Evolutionary conservation across 2,113 vertebrate species (phyloP).

Genomic region (Brienomyrus brachyistius): DNA sequence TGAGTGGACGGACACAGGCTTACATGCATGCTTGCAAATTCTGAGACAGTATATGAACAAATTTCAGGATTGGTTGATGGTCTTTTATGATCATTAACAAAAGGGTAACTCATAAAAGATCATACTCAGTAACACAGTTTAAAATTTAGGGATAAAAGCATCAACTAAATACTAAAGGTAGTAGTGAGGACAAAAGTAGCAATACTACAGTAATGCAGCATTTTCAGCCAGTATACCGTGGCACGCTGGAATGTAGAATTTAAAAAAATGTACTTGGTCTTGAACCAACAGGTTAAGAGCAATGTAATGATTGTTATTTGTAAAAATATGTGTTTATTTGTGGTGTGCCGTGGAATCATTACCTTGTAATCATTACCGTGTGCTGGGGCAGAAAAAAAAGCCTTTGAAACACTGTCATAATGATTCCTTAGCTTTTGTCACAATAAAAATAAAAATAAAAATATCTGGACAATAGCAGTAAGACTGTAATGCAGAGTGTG

Average conservation of each 20-base stretch:
- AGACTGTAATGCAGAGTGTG: background rate
- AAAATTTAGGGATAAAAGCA: background rate
- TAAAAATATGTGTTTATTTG: background rate
- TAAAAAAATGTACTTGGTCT: too few species aligned
- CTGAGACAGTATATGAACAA: background rate
- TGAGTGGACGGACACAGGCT: constrained; percentile 46
- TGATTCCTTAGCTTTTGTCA: background rate
- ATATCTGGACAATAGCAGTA: background rate
- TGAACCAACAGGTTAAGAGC: too few species aligned
- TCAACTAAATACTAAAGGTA: background rate
- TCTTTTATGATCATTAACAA: background rate
- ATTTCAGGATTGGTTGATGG: background rate
- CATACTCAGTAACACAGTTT: background rate
- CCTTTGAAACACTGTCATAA: background rate
- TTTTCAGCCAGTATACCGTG: background rate
- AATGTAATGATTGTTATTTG: background rate
- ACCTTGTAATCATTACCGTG: background rate
- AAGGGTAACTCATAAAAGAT: background rate
- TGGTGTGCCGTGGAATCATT: background rate
- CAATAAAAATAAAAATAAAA: background rate
- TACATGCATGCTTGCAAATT: background rate
- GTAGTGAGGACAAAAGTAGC: background rate
- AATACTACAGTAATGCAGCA: background rate
- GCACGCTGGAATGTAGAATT: background rate
- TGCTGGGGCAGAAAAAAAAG: background rate